Conservation (phyloP, 2,113 vertebrate genomes). For the Bostrychus sinensis region DNA sequence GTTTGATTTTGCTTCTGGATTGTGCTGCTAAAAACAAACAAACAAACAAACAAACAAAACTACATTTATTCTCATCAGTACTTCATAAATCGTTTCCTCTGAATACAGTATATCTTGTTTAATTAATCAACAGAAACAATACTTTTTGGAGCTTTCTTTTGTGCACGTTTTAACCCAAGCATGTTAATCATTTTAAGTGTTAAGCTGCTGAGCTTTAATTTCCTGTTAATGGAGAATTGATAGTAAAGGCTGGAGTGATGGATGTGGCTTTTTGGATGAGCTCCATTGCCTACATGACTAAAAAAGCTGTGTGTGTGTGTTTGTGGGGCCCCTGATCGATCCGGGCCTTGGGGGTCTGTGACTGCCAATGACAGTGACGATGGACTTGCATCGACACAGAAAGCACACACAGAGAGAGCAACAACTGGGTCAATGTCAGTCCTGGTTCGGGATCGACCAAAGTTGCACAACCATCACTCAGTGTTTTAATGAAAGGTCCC, state of each 20-base stretch:
- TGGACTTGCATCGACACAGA: constrained; percentile 46
- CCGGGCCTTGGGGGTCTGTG: constrained; percentile 25
- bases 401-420: constrained; percentile 8
- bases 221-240: constrained; percentile 52
- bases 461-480: constrained; percentile 45
- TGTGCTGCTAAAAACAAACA: too few species aligned
- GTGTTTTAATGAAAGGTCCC: constrained; percentile 68
- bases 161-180: constrained; percentile 3
- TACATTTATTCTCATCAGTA: too few species aligned
- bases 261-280: constrained; percentile 53
- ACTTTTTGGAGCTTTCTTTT: background rate
- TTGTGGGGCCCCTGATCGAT: constrained; percentile 52
- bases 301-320: constrained; percentile 19
- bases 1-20: too few species aligned
- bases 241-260: constrained; percentile 42
- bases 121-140: too few species aligned
- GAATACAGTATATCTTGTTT: too few species aligned
- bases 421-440: constrained; percentile 72
- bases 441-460: constrained; percentile 65
- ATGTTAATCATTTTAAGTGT: constrained; percentile 17
- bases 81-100: too few species aligned
- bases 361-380: constrained; percentile 57
- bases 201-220: constrained; percentile 52
- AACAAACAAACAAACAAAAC: too few species aligned
- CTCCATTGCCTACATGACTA: constrained; percentile 38